Conservation (phyloP, 2,113 vertebrate genomes). For the Microtus montanus region DNA sequence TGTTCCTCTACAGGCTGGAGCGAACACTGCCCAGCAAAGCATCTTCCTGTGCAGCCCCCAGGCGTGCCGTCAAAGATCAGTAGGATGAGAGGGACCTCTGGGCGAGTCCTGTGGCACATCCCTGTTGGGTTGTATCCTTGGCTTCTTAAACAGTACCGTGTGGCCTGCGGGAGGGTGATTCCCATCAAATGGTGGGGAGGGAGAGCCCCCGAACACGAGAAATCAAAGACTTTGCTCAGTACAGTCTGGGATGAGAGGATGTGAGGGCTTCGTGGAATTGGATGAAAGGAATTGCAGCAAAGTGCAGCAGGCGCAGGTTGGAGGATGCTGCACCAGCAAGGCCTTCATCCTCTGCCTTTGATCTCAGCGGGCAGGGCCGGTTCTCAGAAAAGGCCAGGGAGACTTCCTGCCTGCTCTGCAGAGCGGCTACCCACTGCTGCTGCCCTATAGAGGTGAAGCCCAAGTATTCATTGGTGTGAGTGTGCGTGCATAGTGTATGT, state of each 20-base stretch:
- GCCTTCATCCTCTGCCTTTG: neutral
- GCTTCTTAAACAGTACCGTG: neutral
- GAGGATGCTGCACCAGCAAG: neutral
- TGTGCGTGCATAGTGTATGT: neutral
- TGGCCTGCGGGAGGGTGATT: neutral
- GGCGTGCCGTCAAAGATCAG: neutral
- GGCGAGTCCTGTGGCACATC: neutral
- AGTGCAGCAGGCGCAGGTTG: neutral
- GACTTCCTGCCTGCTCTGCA: constrained; percentile 11
- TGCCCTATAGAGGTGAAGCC: neutral
- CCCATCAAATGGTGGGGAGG: too few relatives aligned
- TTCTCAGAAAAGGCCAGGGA: neutral
- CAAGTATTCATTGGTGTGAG: neutral
- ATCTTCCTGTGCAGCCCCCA: neutral
- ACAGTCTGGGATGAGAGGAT: neutral
- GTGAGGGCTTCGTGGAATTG: neutral
- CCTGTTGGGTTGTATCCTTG: neutral
- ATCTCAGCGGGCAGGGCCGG: neutral
- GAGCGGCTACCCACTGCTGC: neutral
- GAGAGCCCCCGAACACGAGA: neutral
- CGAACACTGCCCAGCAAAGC: neutral
- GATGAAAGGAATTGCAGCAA: neutral
- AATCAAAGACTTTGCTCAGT: constrained; percentile 1
- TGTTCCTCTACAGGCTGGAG: neutral
- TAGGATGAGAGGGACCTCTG: neutral